Evolutionary conservation across 2,797 vertebrate genomes (phyloP).

Genomic region (Ibycter americanus): DNA sequence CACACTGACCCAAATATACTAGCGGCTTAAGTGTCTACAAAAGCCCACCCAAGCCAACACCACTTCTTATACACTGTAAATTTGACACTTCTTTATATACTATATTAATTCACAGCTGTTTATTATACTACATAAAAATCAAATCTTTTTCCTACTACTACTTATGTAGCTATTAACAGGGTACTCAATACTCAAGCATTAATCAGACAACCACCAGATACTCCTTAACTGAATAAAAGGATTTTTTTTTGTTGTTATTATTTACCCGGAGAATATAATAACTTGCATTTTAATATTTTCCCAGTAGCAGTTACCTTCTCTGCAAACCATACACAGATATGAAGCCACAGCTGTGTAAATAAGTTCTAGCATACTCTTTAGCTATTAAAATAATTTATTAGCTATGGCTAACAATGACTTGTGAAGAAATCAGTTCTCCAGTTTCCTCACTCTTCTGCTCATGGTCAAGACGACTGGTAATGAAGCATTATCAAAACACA

Average conservation of each 20-base stretch:
- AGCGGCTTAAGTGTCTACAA: background rate
- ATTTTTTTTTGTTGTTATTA: background rate
- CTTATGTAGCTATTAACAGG: background rate
- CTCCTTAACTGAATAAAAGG: background rate
- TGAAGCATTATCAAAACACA: background rate
- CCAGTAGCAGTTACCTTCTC: background rate
- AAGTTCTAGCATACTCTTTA: background rate
- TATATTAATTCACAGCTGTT: background rate
- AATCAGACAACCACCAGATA: background rate
- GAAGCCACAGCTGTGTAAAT: background rate
- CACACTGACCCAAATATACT: background rate
- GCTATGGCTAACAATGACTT: background rate
- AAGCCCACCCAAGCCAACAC: background rate
- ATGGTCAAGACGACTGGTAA: background rate
- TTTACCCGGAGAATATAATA: background rate
- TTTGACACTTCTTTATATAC: background rate
- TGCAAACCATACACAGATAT: background rate
- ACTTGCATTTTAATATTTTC: background rate
- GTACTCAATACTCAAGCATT: background rate
- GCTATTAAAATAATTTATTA: constrained; percentile 5
- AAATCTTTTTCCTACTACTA: background rate
- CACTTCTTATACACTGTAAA: background rate
- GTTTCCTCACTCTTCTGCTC: background rate
- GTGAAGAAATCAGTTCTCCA: background rate
- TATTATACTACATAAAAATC: background rate